Evolutionary conservation across 1,140 invertebrate genomes (phyloP).

Genomic region (Oryzaephilus surinamensis): DNA sequence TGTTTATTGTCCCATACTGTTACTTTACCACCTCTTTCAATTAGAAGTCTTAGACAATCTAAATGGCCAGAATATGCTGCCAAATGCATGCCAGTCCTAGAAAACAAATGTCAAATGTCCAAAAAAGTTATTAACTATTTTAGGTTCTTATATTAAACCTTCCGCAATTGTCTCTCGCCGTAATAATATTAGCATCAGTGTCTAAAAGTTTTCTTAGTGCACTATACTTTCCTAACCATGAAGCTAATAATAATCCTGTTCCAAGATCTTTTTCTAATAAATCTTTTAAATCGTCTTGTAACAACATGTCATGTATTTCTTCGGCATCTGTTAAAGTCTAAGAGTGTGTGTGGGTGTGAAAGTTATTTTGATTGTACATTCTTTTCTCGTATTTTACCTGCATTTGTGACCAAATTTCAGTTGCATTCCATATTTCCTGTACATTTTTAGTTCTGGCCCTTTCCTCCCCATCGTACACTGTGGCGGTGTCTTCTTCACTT

Average conservation of each 20-base stretch:
- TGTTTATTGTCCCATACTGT: constrained; percentile 53
- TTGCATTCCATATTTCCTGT: constrained; percentile 43
- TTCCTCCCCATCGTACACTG: constrained; percentile 39
- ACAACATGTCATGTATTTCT: constrained; percentile 38
- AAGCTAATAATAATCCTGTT: constrained; percentile 37
- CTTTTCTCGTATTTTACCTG: no score
- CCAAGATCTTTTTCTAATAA: constrained; percentile 21
- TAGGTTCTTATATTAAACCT: no score
- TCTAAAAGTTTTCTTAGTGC: constrained; percentile 37
- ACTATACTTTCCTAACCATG: constrained; percentile 40
- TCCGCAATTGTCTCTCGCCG: no score
- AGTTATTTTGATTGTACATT: no score
- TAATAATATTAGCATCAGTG: no score
- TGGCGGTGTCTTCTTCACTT: constrained; percentile 42
- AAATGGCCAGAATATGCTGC: constrained; percentile 56
- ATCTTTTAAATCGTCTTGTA: constrained; percentile 30
- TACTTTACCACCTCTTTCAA: constrained; percentile 53
- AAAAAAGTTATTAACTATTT: no score
- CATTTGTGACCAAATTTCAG: constrained; percentile 34
- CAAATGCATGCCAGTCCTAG: constrained; percentile 64
- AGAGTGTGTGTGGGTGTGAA: no score
- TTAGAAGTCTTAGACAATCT: constrained; percentile 50
- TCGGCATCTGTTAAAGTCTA: constrained; percentile 41
- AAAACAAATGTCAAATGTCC: constrained; percentile 18
- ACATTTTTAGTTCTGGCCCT: constrained; percentile 35